Evolutionary conservation across 2,113 vertebrate genomes (phyloP).

Genomic region (Dolichotis patagonum): DNA sequence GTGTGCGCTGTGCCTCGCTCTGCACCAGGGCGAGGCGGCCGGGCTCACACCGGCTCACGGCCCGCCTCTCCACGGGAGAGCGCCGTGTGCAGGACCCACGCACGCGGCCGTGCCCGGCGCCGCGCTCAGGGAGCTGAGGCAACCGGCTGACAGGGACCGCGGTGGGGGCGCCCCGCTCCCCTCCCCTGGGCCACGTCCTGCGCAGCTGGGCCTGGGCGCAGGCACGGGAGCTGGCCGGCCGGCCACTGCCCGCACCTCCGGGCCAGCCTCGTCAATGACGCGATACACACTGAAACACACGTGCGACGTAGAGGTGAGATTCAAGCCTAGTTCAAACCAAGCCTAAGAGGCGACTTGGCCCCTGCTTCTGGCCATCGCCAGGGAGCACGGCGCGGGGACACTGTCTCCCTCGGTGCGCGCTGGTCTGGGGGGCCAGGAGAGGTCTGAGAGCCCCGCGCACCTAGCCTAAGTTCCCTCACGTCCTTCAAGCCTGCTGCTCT

Average conservation of each 20-base stretch:
- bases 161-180: background rate
- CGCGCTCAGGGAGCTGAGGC: background rate
- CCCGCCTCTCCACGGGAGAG: too few relatives aligned
- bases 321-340: background rate
- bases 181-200: background rate
- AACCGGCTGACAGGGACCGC: background rate
- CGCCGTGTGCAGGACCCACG: background rate
- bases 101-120: background rate
- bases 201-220: background rate
- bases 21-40: too few relatives aligned
- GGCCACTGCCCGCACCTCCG: background rate
- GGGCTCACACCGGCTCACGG: too few relatives aligned
- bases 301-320: background rate
- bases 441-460: background rate
- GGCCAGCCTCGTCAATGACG: background rate
- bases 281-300: background rate
- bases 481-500: background rate
- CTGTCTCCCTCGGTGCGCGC: background rate
- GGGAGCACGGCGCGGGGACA: background rate
- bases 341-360: background rate
- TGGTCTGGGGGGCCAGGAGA: background rate
- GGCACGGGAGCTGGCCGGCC: rapidly evolving
- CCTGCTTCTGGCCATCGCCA: background rate
- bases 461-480: background rate
- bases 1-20: background rate